phyloP scores from a whole-genome alignment of 1,140 invertebrate genomes.

The Zaprionus ghesquierei region DNA sequence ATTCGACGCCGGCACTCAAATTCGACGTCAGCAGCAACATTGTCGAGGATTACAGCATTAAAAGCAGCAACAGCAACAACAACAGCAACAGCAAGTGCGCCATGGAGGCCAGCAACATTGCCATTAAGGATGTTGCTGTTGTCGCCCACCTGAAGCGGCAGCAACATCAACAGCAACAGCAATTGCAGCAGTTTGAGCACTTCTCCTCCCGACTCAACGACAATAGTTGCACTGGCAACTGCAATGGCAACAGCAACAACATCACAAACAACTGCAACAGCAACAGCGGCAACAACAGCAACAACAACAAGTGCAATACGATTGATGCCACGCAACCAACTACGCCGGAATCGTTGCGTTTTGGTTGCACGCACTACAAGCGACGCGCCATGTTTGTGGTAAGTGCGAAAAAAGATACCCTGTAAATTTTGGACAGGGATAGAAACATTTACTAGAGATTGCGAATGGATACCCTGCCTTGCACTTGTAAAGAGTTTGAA shows the following conservation, averaged over 20 bases:
- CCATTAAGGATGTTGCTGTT: slow-evolving; percentile 36
- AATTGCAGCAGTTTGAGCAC: slow-evolving; percentile 8
- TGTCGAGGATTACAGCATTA: slow-evolving; percentile 26
- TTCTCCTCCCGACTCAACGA: slow-evolving; percentile 11
- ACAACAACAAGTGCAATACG: slow-evolving; percentile 38
- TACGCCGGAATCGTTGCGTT: slow-evolving; percentile 65
- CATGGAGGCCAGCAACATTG: slow-evolving; percentile 47
- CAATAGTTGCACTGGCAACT: slow-evolving; percentile 13
- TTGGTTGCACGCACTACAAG: slow-evolving; percentile 90
- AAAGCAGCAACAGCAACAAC: slow-evolving; percentile 2
- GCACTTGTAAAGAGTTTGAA: too few species aligned
- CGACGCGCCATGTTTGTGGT: slow-evolving; percentile 92
- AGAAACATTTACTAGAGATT: too few species aligned
- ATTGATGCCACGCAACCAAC: slow-evolving; percentile 36
- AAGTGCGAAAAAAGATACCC: slow-evolving; percentile 80
- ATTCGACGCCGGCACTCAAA: slow-evolving; percentile 63
- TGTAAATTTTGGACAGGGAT: not conserved
- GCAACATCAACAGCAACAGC: slow-evolving; percentile 24
- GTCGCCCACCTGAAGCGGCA: slow-evolving; percentile 24
- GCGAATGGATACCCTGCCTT: too few species aligned
- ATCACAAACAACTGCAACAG: slow-evolving; percentile 26
- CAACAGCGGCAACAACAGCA: slow-evolving; percentile 20
- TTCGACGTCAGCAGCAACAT: slow-evolving; percentile 28
- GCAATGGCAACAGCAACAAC: slow-evolving; percentile 14
- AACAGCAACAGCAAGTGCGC: slow-evolving; percentile 16